These are phyloP conservation scores for Ochropacha duplaris DNA, from an alignment of 2,888 invertebrate genomes.

Conservation along the genomic window DNA sequence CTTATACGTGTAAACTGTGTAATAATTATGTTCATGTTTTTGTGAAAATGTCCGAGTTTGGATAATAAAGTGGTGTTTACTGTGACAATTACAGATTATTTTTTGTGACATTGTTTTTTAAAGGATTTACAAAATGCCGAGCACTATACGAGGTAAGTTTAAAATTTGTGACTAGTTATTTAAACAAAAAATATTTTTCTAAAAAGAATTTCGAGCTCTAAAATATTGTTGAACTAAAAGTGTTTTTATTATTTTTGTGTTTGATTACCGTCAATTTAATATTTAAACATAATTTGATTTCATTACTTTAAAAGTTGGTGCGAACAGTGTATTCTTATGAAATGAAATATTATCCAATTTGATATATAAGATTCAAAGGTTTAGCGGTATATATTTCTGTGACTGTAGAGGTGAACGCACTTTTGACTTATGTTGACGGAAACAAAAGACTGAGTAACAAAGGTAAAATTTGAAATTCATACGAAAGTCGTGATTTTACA, in stretches of 20 bases:
- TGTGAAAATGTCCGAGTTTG: slow-evolving; percentile 55
- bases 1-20: not conserved
- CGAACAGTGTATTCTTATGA: not conserved
- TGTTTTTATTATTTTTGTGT: too few relatives aligned
- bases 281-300: too few relatives aligned
- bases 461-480: slow-evolving; percentile 57
- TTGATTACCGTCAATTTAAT: too few relatives aligned
- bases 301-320: not conserved
- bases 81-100: slow-evolving; percentile 48
- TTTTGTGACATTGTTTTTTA: slow-evolving; percentile 28
- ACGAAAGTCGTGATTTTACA: slow-evolving; percentile 36
- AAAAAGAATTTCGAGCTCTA: too few relatives aligned
- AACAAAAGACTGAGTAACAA: slow-evolving; percentile 33
- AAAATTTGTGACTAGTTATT: too few relatives aligned
- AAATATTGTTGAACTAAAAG: too few relatives aligned
- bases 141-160: slow-evolving; percentile 79
- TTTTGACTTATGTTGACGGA: slow-evolving; percentile 57
- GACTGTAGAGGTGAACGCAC: slow-evolving; percentile 50
- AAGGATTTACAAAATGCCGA: slow-evolving; percentile 77
- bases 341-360: slow-evolving; percentile 14
- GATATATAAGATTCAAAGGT: not conserved
- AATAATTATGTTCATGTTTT: slow-evolving; percentile 30
- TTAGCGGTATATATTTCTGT: slow-evolving; percentile 18
- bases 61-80: slow-evolving; percentile 50
- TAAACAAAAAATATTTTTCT: not conserved